Conservation (phyloP, 2,888 invertebrate species). For the Drosophila pegasa region DNA sequence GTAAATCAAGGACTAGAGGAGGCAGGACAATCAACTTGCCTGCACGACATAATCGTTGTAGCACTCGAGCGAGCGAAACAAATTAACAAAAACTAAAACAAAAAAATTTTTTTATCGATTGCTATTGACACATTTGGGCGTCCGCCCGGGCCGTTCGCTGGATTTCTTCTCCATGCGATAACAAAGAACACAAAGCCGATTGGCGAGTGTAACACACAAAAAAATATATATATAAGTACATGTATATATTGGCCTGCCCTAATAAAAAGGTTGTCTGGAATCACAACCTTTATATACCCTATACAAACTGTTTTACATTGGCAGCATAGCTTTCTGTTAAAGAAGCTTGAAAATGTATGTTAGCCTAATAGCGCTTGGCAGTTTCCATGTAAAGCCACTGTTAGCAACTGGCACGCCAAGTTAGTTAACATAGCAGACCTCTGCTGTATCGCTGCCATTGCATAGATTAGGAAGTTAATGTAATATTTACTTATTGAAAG, state of each 20-base stretch:
- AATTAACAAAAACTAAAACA: constrained; percentile 62
- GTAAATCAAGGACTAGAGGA: constrained; percentile 21
- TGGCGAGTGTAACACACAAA: constrained; percentile 16
- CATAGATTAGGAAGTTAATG: neutral
- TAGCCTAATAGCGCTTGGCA: no score
- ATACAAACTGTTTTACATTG: neutral
- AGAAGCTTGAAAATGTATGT: neutral
- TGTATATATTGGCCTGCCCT: neutral
- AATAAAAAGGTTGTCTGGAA: neutral
- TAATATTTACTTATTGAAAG: neutral
- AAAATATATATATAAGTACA: neutral
- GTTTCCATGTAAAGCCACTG: neutral
- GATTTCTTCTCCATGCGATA: constrained; percentile 22
- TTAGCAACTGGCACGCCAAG: neutral
- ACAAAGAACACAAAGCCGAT: constrained; percentile 44
- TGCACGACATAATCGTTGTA: constrained; percentile 45
- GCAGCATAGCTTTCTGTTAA: neutral
- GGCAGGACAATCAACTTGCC: constrained; percentile 39
- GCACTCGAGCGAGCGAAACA: constrained; percentile 19
- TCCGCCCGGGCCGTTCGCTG: constrained; percentile 1
- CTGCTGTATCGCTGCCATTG: neutral
- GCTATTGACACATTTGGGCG: constrained; percentile 65
- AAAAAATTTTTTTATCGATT: constrained; percentile 73
- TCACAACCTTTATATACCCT: constrained; percentile 24
- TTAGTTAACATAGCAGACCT: neutral